Base-by-base conservation (phyloP, 2,888 invertebrate species). In the Pristionchus japonicus region DNA sequence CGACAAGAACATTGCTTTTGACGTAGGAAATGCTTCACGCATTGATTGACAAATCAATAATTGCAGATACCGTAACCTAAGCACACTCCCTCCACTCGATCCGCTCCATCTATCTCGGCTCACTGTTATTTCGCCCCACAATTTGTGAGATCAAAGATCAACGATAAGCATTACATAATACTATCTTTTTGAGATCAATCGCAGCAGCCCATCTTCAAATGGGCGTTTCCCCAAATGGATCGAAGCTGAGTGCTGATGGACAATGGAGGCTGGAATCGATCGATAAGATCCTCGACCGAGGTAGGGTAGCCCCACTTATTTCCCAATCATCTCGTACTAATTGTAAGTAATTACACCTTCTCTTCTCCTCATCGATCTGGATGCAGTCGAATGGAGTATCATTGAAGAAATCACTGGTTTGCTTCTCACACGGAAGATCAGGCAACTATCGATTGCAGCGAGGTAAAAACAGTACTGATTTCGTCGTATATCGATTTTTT, bases 151-250 rank as follows among this genome's bases (percentile, higher is more conserved):
- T 77, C 47, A n/a, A 27, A 77, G 77, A 83, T 83, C 34, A 34
- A 31, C 20, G 27, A 37, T 40, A 3, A 9, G 23, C 0, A 4
- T 3, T 37, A 37, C 37, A 7, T 15, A n/a, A 27, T 6, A 27
- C 1, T 37, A 1, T 40, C 40, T n/a, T n/a, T n/a, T n/a, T n/a
- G n/a, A 64, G 85, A 64, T 40, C 64, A 1, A 20, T 27, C 27
- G 0, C 85, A 40, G 0, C 31, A 20, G 3, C 64, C 15, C 31
- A 40, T 40, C 43, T 85, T n/a, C 37, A 61, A 31, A 52, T 64
- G 43, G 85, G 85, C 40, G 64, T 85, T 15, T 85, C 85, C 13
- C 85, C 40, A 17, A 27, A 85, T 64, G 85, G n/a, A 85, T 85
- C 64, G n/a, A 85, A 43, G n/a, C 40, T 40, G 4, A 47, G 43